Evolutionary conservation across 2,888 invertebrate species (phyloP), one percentile per base, ranked within the genome.

Genomic region (Acronicta leporina): DNA sequence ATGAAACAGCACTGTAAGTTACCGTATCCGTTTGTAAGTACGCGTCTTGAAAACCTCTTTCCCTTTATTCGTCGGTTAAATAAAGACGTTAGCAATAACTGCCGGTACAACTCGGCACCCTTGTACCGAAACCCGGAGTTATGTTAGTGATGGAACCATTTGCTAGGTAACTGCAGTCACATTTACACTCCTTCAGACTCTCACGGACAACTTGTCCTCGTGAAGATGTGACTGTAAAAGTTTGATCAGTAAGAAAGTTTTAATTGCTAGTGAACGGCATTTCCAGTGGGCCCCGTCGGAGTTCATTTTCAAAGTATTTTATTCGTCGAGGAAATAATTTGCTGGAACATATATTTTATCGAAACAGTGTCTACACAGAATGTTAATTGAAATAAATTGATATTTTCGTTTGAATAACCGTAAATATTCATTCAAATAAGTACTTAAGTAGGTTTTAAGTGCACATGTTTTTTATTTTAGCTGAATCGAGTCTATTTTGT

Each of bases 191-290:
- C 79, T 82, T 75, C 63, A 70, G 79, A 79, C 73, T 81, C 77
- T 75, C 75, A 74, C 78, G 71, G 77, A 76, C 80, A 87, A 88
- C 81, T 89, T 86, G 81, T 75, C 75, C 67, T 81, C 75, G 75
- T 80, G 80, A 86, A 88, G 88, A 88, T 89, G 87, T 89, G 89
- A 91, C 88, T 88, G 86, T 83, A 86, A 84, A 90, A 92, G 88
- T 92, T 91, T 89, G 89, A 92, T 91, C 91, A 91, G 87, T 87
- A 82, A 75, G 75, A 89, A 92, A 92, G 90, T 92, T 92, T 92
- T 92, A 92, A 92, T 93, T 92, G 91, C 91, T 82, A 87, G 86
- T 90, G 90, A 90, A 90, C 85, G 87, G 83, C 86, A 87, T 87
- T 91, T 87, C 83, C 83, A 85, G 83, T 78, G 78, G 75, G 78